These are phyloP conservation scores for Laticauda colubrina DNA, from an alignment of 2,113 vertebrate species.

Conservation along the genomic window DNA sequence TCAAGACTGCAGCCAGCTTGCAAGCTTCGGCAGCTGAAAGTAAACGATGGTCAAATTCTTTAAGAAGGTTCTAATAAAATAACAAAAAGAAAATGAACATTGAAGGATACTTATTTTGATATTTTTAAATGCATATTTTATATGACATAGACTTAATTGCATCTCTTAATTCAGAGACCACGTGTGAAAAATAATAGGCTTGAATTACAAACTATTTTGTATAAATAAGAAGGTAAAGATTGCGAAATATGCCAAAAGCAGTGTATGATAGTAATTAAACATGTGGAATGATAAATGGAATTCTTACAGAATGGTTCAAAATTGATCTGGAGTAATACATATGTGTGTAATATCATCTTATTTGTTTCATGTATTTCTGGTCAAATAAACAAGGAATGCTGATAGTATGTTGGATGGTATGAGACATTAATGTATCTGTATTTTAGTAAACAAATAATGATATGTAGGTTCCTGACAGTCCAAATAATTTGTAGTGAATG, in stretches of 20 bases:
- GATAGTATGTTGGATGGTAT: neutral
- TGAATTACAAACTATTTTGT: neutral
- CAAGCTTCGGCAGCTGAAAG: constrained; percentile 86
- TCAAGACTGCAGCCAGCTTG: constrained; percentile 84
- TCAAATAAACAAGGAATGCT: neutral
- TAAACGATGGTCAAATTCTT: constrained; percentile 76
- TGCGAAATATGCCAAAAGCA: neutral
- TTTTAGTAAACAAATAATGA: neutral
- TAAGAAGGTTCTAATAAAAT: constrained; percentile 72
- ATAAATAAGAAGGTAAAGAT: neutral
- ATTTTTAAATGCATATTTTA: neutral
- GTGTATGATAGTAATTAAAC: neutral
- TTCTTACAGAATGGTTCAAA: neutral
- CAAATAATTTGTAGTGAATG: neutral
- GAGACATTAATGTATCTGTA: neutral
- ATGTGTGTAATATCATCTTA: neutral
- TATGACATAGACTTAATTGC: neutral
- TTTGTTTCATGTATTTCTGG: neutral
- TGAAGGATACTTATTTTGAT: neutral
- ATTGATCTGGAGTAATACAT: neutral
- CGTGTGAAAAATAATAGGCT: neutral
- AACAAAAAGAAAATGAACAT: neutral
- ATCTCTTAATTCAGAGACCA: neutral
- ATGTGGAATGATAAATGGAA: neutral
- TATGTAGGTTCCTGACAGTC: neutral